Percentiles rank a stretch among this genome's conserved stretches.
Evolutionary conservation across 2,888 invertebrate species (phyloP).

Genomic region (Drosophila anceps): DNA sequence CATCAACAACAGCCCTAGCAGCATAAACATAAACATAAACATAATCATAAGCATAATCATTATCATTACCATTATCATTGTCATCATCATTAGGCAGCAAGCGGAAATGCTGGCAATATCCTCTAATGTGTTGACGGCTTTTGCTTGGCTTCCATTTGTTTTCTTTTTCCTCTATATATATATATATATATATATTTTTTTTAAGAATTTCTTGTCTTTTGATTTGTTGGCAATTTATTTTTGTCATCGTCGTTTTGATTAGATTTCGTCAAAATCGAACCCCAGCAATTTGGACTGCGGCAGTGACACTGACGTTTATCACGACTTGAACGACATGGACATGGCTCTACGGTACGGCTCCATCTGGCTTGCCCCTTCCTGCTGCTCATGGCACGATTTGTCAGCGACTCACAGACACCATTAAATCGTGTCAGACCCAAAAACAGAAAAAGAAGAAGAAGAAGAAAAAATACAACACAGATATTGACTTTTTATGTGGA

Average conservation of each 20-base stretch:
- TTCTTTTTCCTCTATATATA: conserved; percentile 13
- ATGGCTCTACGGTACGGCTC: conserved; percentile 14
- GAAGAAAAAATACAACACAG: conserved; percentile 26
- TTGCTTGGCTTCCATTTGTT: conserved; percentile 4
- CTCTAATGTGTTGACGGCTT: conserved; percentile 13
- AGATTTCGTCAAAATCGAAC: conserved; percentile 58
- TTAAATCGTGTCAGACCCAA: conserved; percentile 64
- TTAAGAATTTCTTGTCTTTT: conserved; percentile 43
- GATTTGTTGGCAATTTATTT: conserved; percentile 74
- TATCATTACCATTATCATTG: conserved; percentile 29
- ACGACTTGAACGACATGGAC: conserved; percentile 54
- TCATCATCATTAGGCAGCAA: conserved; percentile 21
- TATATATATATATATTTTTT: conserved; percentile 19
- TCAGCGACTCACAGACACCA: conserved; percentile 63
- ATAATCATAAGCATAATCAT: conserved; percentile 26
- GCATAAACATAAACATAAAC: conserved; percentile 18
- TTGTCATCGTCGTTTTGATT: conserved; percentile 74
- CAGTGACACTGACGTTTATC: conserved; percentile 73
- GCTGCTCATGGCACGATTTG: conserved; percentile 64
- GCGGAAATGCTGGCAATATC: conserved; percentile 26
- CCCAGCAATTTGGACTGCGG: conserved; percentile 28
- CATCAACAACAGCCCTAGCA: background rate
- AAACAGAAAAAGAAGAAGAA: conserved; percentile 3
- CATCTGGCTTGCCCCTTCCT: background rate
- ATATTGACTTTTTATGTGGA: conserved; percentile 78